These are phyloP conservation scores for Caenorhabditis brenneri DNA, from an alignment of 1,140 invertebrate genomes.

Conservation along the genomic window DNA sequence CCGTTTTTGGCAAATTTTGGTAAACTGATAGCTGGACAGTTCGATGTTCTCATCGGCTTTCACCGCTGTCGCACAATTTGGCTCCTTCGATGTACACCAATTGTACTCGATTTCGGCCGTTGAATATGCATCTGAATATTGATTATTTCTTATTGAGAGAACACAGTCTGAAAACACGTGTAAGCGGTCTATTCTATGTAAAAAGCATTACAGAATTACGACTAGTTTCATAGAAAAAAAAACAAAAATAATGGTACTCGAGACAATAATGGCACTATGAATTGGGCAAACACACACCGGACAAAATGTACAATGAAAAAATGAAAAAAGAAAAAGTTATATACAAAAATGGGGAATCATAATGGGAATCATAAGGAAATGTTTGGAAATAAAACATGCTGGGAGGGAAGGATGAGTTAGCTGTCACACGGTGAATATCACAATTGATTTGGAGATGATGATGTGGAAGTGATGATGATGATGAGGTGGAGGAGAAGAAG, in stretches of 20 bases:
- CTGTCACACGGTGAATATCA: slow-evolving; percentile 34
- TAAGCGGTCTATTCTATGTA: background rate
- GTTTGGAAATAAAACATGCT: background rate
- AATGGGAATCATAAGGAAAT: background rate
- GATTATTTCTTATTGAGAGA: background rate
- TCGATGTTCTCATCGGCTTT: slow-evolving; percentile 54
- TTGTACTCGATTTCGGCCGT: slow-evolving; percentile 53
- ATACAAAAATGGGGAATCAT: background rate
- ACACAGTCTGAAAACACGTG: background rate
- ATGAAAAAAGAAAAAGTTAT: slow-evolving; percentile 4
- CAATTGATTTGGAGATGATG: no score
- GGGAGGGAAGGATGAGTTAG: background rate
- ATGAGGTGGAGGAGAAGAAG: background rate
- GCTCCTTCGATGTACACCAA: slow-evolving; percentile 51
- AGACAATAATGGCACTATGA: background rate
- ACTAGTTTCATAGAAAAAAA: slow-evolving; percentile 10
- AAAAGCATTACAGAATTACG: slow-evolving; percentile 23
- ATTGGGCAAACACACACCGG: background rate
- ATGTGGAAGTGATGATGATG: background rate
- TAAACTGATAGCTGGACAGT: slow-evolving; percentile 53
- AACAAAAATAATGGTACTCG: background rate
- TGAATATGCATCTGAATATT: slow-evolving; percentile 52
- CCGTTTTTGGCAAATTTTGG: slow-evolving; percentile 54
- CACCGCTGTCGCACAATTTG: slow-evolving; percentile 52
- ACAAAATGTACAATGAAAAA: slow-evolving; percentile 18